Base-by-base conservation (phyloP, 2,888 invertebrate genomes). In the Hoplodrina ambigua region DNA sequence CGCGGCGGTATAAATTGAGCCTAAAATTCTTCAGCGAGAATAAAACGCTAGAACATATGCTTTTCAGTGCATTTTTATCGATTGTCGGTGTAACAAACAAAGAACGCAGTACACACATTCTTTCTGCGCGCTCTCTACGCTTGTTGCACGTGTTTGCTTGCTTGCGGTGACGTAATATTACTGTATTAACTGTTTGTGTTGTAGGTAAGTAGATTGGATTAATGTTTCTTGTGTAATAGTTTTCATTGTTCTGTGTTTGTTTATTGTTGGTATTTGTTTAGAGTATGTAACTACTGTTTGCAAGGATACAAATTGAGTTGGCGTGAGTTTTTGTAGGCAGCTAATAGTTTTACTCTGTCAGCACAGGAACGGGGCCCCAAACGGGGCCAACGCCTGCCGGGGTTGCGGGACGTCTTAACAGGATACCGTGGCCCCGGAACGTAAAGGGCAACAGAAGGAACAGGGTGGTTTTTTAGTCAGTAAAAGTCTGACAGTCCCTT, bases 81-180 rank as follows among this genome's bases (percentile, higher is more conserved):
- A 54, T 41, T 20, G 13, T 60, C 20, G n/a, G n/a, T 65, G 20
- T 33, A 37, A 49, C 1, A 54, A 53, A 33, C 3, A 53, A 52
- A 46, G 52, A 46, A 53, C 44, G n/a, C 17, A 68, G 19, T 33
- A 58, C 13, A 57, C 30, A 44, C 46, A 75, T 46, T 70, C 44
- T 68, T 17, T 59, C 64, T 64, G 19, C 25, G 41, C 37, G 55
- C 6, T 58, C 25, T 70, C 25, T 69, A 49, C 30, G 69, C 60
- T 73, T 69, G 49, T 56, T 41, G 70, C 65, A 71, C 76, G 62
- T 69, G 55, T 50, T 60, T 55, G 60, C 60, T 61, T 67, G 72
- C 55, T 54, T 53, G 52, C 41, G 66, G 49, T 73, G 53, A 54
- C 60, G 49, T 62, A 15, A 65, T 69, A 52, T 30, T 25, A 58